Evolutionary conservation across 2,888 invertebrate species (phyloP).

Genomic region (Platynereis dumerilii): DNA sequence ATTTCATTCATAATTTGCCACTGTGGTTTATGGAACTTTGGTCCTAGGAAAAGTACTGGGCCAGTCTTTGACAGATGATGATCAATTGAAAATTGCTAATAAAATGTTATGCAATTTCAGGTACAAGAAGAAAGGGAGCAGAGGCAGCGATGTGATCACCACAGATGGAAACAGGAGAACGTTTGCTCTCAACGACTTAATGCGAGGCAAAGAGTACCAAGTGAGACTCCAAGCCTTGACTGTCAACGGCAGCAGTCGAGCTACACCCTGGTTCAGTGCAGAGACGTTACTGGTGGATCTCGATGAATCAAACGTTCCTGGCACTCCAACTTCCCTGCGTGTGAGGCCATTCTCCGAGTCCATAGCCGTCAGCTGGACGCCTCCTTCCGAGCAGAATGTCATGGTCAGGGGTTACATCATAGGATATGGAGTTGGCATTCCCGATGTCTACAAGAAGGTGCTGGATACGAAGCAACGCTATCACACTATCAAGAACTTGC

Average conservation of each 20-base stretch:
- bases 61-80: too few relatives aligned
- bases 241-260: constrained; percentile 90
- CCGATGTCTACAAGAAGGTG: constrained; percentile 82
- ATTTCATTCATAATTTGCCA: too few relatives aligned
- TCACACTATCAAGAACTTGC: constrained; percentile 79
- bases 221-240: constrained; percentile 89
- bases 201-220: constrained; percentile 81
- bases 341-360: constrained; percentile 83
- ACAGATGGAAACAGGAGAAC: constrained; percentile 85
- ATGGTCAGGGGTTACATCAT: constrained; percentile 89
- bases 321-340: constrained; percentile 80
- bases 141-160: constrained; percentile 73
- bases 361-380: constrained; percentile 88
- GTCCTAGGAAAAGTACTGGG: too few relatives aligned
- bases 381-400: constrained; percentile 78
- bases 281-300: constrained; percentile 85
- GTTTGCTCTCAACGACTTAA: constrained; percentile 76
- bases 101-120: too few relatives aligned
- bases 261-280: constrained; percentile 86
- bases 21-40: too few relatives aligned
- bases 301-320: constrained; percentile 80
- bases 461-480: constrained; percentile 83
- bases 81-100: too few relatives aligned
- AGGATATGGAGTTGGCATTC: constrained; percentile 95
- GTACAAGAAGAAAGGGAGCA: constrained; percentile 69